Conservation (phyloP, 2,888 invertebrate species). For the Antheraea yamamai region DNA sequence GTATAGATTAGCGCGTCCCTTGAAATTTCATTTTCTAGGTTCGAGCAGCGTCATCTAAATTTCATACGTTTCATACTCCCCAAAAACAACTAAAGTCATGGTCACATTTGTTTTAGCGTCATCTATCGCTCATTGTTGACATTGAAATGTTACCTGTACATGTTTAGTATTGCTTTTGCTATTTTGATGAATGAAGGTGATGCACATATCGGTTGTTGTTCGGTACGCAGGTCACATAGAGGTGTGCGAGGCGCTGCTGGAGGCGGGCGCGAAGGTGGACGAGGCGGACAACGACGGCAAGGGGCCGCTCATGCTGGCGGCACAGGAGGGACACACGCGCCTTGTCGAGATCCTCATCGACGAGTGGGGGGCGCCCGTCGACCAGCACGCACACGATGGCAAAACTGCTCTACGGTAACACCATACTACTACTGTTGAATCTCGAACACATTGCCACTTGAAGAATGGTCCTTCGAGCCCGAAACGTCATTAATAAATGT, state of each 20-base stretch:
- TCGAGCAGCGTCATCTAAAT: too few species aligned
- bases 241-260: slow-evolving; percentile 90
- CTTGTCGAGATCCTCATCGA: slow-evolving; percentile 86
- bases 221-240: slow-evolving; percentile 86
- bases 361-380: slow-evolving; percentile 89
- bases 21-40: too few species aligned
- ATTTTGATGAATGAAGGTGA: neutral
- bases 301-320: slow-evolving; percentile 92
- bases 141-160: too few species aligned
- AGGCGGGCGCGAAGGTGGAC: slow-evolving; percentile 93
- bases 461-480: too few species aligned
- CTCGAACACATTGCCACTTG: too few species aligned
- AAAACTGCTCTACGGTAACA: slow-evolving; percentile 90
- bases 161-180: neutral
- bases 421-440: too few species aligned
- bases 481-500: too few species aligned
- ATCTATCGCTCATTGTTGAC: too few species aligned
- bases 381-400: slow-evolving; percentile 94
- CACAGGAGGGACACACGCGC: slow-evolving; percentile 90
- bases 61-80: too few species aligned
- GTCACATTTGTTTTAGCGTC: too few species aligned
- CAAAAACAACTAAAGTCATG: too few species aligned
- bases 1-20: too few species aligned
- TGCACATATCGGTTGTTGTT: slow-evolving; percentile 21
- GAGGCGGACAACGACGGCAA: slow-evolving; percentile 96